Evolutionary conservation across 2,888 invertebrate genomes (phyloP).

Genomic region (Sphaerophoria rueppellii): DNA sequence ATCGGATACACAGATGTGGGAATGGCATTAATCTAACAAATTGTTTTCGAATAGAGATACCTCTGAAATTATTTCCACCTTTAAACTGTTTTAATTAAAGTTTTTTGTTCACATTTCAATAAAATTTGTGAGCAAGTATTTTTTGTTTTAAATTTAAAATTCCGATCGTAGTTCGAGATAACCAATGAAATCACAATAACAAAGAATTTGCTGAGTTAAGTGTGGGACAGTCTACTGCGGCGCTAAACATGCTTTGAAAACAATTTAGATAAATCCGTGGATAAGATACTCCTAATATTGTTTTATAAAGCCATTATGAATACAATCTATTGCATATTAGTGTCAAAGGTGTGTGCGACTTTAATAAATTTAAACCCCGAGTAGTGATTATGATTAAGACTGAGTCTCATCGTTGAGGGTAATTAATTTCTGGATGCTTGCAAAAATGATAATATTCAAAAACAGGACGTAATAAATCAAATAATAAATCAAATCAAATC

Average conservation of each 20-base stretch:
- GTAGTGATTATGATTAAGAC: neutral
- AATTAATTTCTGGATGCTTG: slow-evolving; percentile 24
- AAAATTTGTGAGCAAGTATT: slow-evolving; percentile 11
- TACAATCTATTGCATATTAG: slow-evolving; percentile 62
- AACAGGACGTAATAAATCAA: slow-evolving; percentile 21
- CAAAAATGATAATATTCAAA: slow-evolving; percentile 15
- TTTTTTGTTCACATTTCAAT: slow-evolving; percentile 27
- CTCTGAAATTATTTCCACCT: slow-evolving; percentile 4
- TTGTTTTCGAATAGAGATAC: slow-evolving; percentile 50
- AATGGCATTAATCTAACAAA: slow-evolving; percentile 54
- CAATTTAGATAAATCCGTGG: slow-evolving; percentile 52
- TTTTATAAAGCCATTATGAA: slow-evolving; percentile 60
- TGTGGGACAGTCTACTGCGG: slow-evolving; percentile 23
- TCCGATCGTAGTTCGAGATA: slow-evolving; percentile 53
- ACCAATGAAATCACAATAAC: neutral
- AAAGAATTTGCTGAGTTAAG: slow-evolving; percentile 27
- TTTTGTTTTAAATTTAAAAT: slow-evolving; percentile 52
- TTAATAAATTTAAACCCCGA: slow-evolving; percentile 17
- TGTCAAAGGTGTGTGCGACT: slow-evolving; percentile 46
- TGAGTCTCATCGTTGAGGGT: slow-evolving; percentile 5
- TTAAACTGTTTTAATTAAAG: slow-evolving; percentile 28
- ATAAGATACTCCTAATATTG: slow-evolving; percentile 41
- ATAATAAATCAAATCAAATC: too few species aligned
- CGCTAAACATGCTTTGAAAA: slow-evolving; percentile 44
- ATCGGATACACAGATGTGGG: slow-evolving; percentile 42